A percentile compares a stretch with the other conserved stretches of the same genome.
These are phyloP conservation scores for Falco cherrug DNA, from an alignment of 2,797 vertebrate species.

Conservation along the genomic window DNA sequence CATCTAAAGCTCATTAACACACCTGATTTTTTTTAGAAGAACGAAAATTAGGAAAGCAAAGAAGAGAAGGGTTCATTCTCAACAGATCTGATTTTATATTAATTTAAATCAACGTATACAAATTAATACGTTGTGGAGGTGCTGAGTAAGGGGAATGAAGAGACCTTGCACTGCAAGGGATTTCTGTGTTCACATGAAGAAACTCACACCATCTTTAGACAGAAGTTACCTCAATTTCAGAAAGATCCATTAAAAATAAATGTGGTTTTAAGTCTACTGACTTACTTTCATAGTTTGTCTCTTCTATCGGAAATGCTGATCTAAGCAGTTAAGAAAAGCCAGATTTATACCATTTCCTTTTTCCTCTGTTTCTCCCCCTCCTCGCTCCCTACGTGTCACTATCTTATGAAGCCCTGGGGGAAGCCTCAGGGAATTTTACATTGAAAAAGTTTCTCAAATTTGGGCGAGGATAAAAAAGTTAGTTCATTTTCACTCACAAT, in stretches of 20 bases:
- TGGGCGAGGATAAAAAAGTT: neutral
- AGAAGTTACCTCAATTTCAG: neutral
- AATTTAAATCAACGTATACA: neutral
- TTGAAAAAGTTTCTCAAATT: neutral
- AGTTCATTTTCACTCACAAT: neutral
- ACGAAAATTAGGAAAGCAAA: neutral
- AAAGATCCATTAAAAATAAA: neutral
- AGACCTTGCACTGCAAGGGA: neutral
- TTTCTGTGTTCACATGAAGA: neutral
- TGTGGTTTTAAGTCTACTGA: neutral
- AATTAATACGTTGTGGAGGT: neutral
- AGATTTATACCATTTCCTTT: constrained; percentile 58
- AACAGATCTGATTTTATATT: neutral
- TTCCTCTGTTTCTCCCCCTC: constrained; percentile 39
- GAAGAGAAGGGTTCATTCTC: neutral
- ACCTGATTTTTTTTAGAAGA: neutral
- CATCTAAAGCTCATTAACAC: neutral
- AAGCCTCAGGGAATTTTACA: neutral
- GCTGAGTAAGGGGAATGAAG: neutral
- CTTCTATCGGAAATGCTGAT: constrained; percentile 38
- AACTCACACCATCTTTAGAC: neutral
- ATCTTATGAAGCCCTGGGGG: neutral
- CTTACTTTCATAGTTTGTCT: constrained; percentile 19
- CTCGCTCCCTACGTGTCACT: neutral
- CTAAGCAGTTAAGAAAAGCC: constrained; percentile 45